These are phyloP conservation scores for Sarcophaga subvicina DNA, from an alignment of 2,888 invertebrate genomes.

Conservation along the genomic window DNA sequence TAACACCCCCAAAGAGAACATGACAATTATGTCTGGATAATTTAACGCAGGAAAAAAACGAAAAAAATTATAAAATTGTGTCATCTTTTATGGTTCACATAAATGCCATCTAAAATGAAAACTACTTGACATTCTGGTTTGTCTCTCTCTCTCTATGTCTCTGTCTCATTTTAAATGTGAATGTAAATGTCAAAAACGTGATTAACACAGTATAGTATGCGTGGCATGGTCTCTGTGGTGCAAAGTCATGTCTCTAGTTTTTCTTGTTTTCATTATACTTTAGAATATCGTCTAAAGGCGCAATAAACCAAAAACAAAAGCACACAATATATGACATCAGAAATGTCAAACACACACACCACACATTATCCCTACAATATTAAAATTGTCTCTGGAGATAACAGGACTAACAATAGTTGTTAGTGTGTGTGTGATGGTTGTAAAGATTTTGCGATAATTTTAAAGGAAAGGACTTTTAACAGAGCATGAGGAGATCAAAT, in stretches of 20 bases:
- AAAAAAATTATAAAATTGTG: too few relatives aligned
- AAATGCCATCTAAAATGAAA: neutral
- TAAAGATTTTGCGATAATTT: neutral
- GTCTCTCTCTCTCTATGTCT: neutral
- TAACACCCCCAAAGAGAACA: neutral
- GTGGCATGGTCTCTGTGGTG: neutral
- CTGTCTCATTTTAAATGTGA: neutral
- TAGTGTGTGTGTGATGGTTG: too few relatives aligned
- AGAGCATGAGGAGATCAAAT: too few relatives aligned
- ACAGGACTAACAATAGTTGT: neutral
- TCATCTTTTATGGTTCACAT: too few relatives aligned
- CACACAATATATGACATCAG: slow-evolving; percentile 31
- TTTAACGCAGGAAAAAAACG: neutral
- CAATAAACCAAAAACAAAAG: neutral
- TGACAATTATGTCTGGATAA: neutral
- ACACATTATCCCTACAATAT: neutral
- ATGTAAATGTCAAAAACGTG: neutral
- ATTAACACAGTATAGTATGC: neutral
- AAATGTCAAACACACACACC: neutral
- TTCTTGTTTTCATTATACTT: slow-evolving; percentile 2
- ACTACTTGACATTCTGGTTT: neutral
- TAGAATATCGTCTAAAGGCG: neutral
- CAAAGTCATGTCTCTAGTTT: neutral
- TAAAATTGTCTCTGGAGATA: slow-evolving; percentile 13
- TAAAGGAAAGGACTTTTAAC: neutral